phyloP scores from a whole-genome alignment of 2,797 vertebrate genomes.

The Spea hammondii region DNA sequence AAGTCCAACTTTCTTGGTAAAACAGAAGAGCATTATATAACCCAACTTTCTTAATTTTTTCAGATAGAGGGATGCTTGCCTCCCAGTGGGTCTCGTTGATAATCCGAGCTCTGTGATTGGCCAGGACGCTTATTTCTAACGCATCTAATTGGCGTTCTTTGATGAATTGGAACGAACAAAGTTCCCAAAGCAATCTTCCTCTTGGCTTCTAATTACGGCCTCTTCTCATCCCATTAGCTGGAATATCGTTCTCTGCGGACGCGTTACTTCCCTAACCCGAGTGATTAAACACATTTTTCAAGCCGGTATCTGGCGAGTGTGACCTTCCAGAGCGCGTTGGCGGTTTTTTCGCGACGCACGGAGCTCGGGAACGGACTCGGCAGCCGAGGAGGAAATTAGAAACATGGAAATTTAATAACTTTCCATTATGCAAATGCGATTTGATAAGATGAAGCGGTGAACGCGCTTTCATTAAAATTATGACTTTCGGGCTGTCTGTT shows the following conservation, averaged over 20 bases:
- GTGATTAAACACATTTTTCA: constrained; percentile 69
- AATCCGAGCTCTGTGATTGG: not conserved
- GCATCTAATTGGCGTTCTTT: constrained; percentile 11
- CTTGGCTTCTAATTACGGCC: constrained; percentile 35
- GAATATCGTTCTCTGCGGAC: constrained; percentile 49
- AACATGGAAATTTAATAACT: constrained; percentile 75
- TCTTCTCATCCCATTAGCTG: constrained; percentile 41
- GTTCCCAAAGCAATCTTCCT: constrained; percentile 24
- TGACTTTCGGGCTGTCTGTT: constrained; percentile 64
- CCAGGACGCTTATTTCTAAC: not conserved
- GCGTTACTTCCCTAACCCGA: constrained; percentile 53
- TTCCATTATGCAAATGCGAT: constrained; percentile 75
- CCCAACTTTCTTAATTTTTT: no score
- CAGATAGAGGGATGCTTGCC: no score
- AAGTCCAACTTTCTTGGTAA: no score
- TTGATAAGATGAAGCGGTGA: constrained; percentile 71
- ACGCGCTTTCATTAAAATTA: constrained; percentile 77
- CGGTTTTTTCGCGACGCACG: constrained; percentile 53
- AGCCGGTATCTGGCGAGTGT: constrained; percentile 36
- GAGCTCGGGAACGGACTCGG: constrained; percentile 48
- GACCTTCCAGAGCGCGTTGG: constrained; percentile 51
- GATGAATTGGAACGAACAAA: constrained; percentile 38
- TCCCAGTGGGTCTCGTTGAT: no score
- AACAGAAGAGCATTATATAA: no score
- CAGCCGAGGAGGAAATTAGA: constrained; percentile 64